These are phyloP conservation scores for Phataginus tetradactyla DNA, from an alignment of 2,797 vertebrate species.

Conservation along the genomic window DNA sequence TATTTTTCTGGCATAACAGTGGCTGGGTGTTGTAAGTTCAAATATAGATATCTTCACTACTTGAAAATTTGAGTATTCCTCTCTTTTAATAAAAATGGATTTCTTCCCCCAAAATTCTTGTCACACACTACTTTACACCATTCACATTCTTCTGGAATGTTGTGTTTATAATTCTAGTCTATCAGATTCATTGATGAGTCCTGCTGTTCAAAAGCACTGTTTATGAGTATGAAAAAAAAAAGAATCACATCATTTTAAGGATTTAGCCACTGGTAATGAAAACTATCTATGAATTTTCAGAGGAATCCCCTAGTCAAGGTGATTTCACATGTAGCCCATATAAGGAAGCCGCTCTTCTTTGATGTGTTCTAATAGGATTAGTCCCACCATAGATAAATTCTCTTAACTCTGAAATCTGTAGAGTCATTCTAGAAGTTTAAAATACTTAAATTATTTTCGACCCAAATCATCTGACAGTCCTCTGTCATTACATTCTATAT, in stretches of 20 bases:
- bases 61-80: constrained; percentile 34
- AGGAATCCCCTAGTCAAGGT: not conserved
- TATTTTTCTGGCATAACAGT: not conserved
- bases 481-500: not conserved
- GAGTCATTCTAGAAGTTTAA: not conserved
- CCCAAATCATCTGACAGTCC: not conserved
- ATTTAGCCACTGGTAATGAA: not conserved
- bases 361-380: not conserved
- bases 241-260: not conserved
- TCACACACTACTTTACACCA: not conserved
- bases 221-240: not conserved
- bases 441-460: not conserved
- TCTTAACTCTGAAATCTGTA: not conserved
- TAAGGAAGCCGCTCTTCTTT: not conserved
- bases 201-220: not conserved
- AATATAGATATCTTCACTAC: not conserved
- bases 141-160: constrained; percentile 13
- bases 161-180: not conserved
- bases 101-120: not conserved
- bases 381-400: not conserved
- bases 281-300: not conserved
- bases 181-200: not conserved
- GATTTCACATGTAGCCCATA: not conserved
- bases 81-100: constrained; percentile 15
- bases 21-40: constrained; percentile 24